Conservation (phyloP, 2,888 invertebrate species). For the Hemistola chrysoprasaria region DNA sequence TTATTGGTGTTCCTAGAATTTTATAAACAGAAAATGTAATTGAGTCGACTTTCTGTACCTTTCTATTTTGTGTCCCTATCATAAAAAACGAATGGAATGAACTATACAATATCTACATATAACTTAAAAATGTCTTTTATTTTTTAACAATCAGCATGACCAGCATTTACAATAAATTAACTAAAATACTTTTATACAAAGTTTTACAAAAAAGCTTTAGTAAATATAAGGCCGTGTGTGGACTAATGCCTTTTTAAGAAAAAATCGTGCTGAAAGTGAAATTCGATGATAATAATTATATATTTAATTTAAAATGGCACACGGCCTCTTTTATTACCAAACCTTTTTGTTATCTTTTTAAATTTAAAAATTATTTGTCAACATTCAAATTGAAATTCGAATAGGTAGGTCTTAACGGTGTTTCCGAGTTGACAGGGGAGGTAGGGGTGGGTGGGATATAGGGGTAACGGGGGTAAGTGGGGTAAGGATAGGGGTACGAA, state of each 20-base stretch:
- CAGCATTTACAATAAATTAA: constrained; percentile 34
- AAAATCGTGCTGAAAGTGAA: too few relatives aligned
- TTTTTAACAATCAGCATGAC: constrained; percentile 32
- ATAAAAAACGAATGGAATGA: constrained; percentile 22
- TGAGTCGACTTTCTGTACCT: too few relatives aligned
- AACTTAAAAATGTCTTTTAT: constrained; percentile 26
- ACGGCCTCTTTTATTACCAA: too few relatives aligned
- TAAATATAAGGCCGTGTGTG: too few relatives aligned
- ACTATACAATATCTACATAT: constrained; percentile 26
- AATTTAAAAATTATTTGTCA: constrained; percentile 59
- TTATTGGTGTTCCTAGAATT: too few relatives aligned
- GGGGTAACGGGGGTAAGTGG: constrained; percentile 75
- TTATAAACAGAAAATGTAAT: too few relatives aligned
- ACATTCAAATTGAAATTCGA: constrained; percentile 73
- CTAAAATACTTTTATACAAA: constrained; percentile 7
- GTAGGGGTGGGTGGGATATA: constrained; percentile 79
- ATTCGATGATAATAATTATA: too few relatives aligned
- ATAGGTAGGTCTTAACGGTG: constrained; percentile 73
- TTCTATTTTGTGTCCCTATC: too few relatives aligned
- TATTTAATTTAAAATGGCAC: too few relatives aligned
- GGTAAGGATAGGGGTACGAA: constrained; percentile 82
- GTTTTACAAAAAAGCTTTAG: constrained; percentile 1
- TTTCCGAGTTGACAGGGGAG: constrained; percentile 66
- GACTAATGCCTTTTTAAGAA: too few relatives aligned
- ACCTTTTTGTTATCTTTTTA: constrained; percentile 13